phyloP scores from a whole-genome alignment of 2,797 vertebrate genomes.

The Scolopax rusticola region DNA sequence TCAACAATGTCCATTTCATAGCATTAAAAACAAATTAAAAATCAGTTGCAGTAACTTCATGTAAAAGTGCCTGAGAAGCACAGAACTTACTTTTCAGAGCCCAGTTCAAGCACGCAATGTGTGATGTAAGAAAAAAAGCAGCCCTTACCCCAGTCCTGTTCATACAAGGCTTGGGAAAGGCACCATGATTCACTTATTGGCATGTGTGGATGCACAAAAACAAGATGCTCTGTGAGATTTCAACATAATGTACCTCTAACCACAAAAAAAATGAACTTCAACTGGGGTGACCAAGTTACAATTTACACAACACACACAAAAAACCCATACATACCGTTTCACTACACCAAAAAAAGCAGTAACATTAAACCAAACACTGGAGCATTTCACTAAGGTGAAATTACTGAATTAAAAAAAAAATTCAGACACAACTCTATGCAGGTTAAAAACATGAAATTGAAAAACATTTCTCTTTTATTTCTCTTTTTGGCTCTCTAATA shows the following conservation, averaged over 20 bases:
- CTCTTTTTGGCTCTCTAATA: not conserved
- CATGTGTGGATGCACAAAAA: constrained; percentile 85
- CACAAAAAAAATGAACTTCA: constrained; percentile 60
- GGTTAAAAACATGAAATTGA: not conserved
- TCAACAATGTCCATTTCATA: not conserved
- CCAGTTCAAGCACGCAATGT: constrained; percentile 67
- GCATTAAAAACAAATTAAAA: not conserved
- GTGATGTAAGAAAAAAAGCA: constrained; percentile 73
- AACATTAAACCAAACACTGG: not conserved
- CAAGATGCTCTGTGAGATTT: constrained; percentile 83
- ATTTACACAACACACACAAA: not conserved
- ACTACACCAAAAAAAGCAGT: not conserved
- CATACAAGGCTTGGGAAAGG: constrained; percentile 89
- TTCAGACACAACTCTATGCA: not conserved
- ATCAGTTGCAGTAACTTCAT: not conserved
- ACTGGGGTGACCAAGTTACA: not conserved
- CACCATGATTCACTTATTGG: constrained; percentile 85
- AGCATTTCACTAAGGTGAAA: not conserved
- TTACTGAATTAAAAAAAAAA: not conserved
- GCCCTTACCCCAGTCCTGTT: constrained; percentile 87
- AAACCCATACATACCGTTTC: not conserved
- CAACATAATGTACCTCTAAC: constrained; percentile 56
- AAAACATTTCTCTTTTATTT: not conserved
- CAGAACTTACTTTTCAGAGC: constrained; percentile 76
- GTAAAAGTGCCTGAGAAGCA: constrained; percentile 81